Evolutionary conservation across 2,113 vertebrate genomes (phyloP), one percentile per base, ranked within the genome.

Genomic region (Fregetta grallaria): DNA sequence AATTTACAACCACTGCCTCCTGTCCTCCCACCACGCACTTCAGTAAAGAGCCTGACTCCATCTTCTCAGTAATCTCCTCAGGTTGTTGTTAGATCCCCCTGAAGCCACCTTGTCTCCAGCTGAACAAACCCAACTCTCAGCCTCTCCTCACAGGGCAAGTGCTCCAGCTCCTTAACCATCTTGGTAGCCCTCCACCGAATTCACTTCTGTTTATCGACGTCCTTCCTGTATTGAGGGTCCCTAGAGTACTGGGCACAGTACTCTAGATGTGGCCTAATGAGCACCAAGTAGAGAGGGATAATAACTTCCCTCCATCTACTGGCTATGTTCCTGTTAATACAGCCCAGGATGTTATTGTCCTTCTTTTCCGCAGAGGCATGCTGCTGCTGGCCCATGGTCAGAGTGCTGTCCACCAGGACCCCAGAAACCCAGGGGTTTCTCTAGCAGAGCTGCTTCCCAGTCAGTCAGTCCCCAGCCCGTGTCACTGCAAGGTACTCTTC

Each of bases 21-120:
- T 21, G 52, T 40, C 23, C 40, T 78, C 44, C 55, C 13, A 76
- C 16, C 13, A 36, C 0, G 1, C 0, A 2, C 11, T 11, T 66
- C 77, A 53, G 20, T 13, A 47, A 58, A 73, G 26, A 73, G 36
- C 36, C 12, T 74, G 25, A 84, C 10, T 78, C 23, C 30, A 27
- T 38, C 45, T 81, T 66, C 59, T 85, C 42, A 30, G 20, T 6
- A 5, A 90, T 32, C 11, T 45, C 32, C n/a, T 77, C 59, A 80
- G 26, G 11, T 13, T 56, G 23, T 13, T 67, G 26, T 44, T 52
- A 73, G 36, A 61, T 61, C 18, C 25, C 40, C 36, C 11, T 29
- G 34, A 89, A 62, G 38, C 13, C 38, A 82, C 19, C 13, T 38
- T 17, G 65, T 83, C 44, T 45, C 42, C 38, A 75, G 42, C 25